These are phyloP conservation scores for Sebastes diaconus DNA, from an alignment of 2,797 vertebrate species.

Conservation along the genomic window DNA sequence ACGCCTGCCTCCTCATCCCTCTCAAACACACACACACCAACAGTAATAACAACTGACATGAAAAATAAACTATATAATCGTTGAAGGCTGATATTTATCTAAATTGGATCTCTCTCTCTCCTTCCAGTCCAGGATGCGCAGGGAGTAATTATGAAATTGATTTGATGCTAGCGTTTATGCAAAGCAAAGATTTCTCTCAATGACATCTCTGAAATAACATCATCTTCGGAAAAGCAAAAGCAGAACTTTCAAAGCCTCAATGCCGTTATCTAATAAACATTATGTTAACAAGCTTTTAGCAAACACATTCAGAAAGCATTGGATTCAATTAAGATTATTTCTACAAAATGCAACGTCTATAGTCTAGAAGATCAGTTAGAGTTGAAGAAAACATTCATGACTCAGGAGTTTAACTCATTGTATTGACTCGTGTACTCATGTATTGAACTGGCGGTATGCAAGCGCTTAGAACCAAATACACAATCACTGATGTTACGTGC, in stretches of 20 bases:
- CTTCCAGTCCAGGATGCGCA: neutral
- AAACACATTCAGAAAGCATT: neutral
- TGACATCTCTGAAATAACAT: constrained; percentile 10
- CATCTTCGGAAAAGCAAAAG: neutral
- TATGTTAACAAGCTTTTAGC: constrained; percentile 12
- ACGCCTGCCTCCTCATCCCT: neutral
- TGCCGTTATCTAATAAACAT: constrained; percentile 6
- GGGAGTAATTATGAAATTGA: constrained; percentile 20
- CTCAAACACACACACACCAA: neutral
- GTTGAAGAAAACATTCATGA: neutral
- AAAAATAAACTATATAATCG: constrained; percentile 7
- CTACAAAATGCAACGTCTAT: neutral
- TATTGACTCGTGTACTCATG: neutral
- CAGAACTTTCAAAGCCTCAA: neutral
- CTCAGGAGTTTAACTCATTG: neutral
- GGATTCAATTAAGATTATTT: neutral
- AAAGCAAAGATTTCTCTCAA: constrained; percentile 6
- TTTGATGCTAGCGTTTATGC: constrained; percentile 15
- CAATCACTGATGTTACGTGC: neutral
- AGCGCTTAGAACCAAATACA: too few species aligned
- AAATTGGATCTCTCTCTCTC: constrained; percentile 19
- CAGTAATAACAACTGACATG: neutral
- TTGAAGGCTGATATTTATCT: constrained; percentile 32
- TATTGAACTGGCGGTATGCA: neutral
- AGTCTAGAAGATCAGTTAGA: neutral